Base-by-base conservation (phyloP, 2,888 invertebrate genomes). In the Physocephala rufipes region DNA sequence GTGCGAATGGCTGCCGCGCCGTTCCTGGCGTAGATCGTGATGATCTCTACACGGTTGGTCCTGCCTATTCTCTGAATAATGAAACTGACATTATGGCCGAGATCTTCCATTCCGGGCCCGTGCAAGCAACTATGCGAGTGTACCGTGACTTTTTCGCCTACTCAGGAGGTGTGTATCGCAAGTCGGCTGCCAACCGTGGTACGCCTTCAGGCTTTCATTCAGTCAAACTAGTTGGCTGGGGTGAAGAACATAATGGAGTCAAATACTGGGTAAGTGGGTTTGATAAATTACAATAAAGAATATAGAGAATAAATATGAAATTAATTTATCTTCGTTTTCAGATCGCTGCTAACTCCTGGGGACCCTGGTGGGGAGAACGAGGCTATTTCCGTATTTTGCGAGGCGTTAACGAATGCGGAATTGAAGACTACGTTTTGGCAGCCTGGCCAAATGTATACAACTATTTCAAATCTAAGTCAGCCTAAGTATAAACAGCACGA, bases 331-430 rank as follows among this genome's bases (percentile, higher is more conserved):
- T 51, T 45, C 2, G 53, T 66, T 75, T 87, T 4, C 87, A 97
- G 97, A 89, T 94, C 81, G 95, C 93, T 55, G 95, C 95, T 62
- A 98, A 98, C 87, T 96, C 96, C 45, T 98, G 98, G 98, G 97
- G 98, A 12, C 81, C 86, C 0, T 87, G 90, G 77, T 98, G 97
- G 97, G 98, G 97, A 13, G 96, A 97, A 83, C 88, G 91, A 74
- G 98, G 98, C 0, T 93, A 91, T 82, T 97, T 98, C 90, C 90
- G 92, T 73, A 97, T 98, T 79, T 86, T 89, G 5, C 91, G 94
- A 71, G 97, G 97, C 55, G 86, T 82, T 68, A 93, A 96, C 87
- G 96, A 97, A 82, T 94, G 95, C 80, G 92, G 92, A 76, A 96
- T 98, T 81, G 97, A 98, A 83, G 91, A 91, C 1, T 96, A 94